Evolutionary conservation across 92 coral and sea anemone species (phyloP).

Genomic region (Meandrina meandrites): DNA sequence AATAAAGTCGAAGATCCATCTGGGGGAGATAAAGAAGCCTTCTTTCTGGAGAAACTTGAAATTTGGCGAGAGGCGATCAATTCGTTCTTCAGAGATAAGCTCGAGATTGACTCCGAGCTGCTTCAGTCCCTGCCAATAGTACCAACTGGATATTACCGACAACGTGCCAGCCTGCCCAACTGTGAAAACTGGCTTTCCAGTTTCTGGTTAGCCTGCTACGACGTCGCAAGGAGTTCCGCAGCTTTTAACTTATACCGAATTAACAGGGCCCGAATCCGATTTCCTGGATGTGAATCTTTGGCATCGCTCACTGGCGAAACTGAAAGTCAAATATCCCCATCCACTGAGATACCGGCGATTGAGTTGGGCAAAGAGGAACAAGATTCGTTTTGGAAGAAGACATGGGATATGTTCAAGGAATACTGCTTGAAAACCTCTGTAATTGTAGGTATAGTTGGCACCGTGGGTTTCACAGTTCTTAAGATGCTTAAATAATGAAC

Average conservation of each 20-base stretch:
- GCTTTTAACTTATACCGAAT: background rate
- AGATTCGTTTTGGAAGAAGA: too few relatives aligned
- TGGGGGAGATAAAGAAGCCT: background rate
- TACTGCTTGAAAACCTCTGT: too few relatives aligned
- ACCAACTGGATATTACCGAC: background rate
- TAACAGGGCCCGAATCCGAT: conserved; percentile 17
- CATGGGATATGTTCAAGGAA: too few relatives aligned
- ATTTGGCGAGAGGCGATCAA: conserved; percentile 20
- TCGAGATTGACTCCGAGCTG: background rate
- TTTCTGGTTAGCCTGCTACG: conserved; percentile 24
- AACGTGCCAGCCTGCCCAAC: conserved; percentile 23
- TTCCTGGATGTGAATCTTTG: background rate
- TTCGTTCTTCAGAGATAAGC: background rate
- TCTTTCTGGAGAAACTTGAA: background rate
- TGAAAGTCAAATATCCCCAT: background rate
- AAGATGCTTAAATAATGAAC: too few relatives aligned
- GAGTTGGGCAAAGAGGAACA: too few relatives aligned
- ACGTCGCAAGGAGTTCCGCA: conserved; percentile 8
- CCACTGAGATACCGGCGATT: too few relatives aligned
- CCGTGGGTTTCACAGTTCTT: too few relatives aligned
- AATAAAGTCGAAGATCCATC: conserved; percentile 42
- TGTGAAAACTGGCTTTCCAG: conserved; percentile 38
- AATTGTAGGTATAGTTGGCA: too few relatives aligned
- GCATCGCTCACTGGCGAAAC: background rate
- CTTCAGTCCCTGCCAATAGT: background rate